These are phyloP conservation scores for Tinamus guttatus DNA, from an alignment of 2,113 vertebrate species.

Conservation along the genomic window DNA sequence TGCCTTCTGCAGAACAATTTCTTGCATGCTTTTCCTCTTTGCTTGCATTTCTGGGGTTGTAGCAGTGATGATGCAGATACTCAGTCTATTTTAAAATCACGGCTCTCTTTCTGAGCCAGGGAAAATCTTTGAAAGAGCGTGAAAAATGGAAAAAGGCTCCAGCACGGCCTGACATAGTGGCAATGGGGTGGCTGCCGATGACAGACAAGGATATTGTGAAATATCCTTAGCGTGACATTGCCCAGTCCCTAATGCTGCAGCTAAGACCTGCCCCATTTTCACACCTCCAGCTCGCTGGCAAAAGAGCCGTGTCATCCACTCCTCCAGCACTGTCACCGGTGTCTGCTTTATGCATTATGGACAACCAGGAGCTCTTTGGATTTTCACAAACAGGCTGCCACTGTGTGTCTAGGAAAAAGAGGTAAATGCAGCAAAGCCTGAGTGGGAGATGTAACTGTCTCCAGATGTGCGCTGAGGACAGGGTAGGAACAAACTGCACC, in stretches of 20 bases:
- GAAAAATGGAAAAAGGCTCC: not conserved
- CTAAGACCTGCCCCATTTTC: not conserved
- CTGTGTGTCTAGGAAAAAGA: not conserved
- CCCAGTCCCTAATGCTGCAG: rapidly evolving
- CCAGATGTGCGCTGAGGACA: not conserved
- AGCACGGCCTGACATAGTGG: not conserved
- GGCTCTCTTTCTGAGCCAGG: not conserved
- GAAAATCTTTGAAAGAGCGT: not conserved
- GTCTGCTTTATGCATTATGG: not conserved
- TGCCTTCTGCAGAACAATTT: not conserved
- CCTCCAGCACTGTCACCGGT: not conserved
- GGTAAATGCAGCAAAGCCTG: not conserved
- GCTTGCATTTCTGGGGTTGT: not conserved
- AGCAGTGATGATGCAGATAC: not conserved
- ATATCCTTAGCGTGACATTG: not conserved
- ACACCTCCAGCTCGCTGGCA: not conserved
- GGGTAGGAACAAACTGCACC: not conserved
- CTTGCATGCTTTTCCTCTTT: not conserved
- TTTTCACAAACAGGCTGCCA: not conserved
- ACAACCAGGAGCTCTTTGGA: not conserved
- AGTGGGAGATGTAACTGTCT: not conserved
- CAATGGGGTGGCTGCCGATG: not conserved
- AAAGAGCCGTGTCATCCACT: rapidly evolving
- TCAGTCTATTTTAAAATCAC: not conserved
- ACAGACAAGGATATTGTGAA: not conserved